These are phyloP conservation scores for Sphaerophoria taeniata DNA, from an alignment of 2,888 invertebrate genomes.

Conservation along the genomic window DNA sequence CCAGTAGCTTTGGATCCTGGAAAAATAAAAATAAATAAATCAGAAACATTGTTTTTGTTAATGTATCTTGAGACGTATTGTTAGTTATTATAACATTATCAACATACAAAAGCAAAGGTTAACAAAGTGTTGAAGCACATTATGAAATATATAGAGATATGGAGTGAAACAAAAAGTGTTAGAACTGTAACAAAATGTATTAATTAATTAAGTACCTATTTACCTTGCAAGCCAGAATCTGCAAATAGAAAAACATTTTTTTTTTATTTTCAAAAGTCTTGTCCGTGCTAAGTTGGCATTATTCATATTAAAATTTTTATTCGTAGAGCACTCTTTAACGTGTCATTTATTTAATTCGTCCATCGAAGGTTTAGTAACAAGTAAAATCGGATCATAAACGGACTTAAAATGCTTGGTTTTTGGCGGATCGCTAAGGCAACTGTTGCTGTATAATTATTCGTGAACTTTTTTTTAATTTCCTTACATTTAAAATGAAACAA, in stretches of 20 bases:
- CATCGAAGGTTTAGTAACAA: too few species aligned
- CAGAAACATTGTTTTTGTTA: not conserved
- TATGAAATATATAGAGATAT: not conserved
- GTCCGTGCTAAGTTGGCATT: slow-evolving; percentile 10
- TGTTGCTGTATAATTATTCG: too few species aligned
- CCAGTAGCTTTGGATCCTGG: slow-evolving; percentile 92
- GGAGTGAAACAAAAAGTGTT: not conserved
- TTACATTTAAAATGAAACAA: too few species aligned
- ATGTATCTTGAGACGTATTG: not conserved
- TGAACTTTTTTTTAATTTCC: too few species aligned
- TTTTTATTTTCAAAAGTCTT: slow-evolving; percentile 34
- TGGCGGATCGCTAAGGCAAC: too few species aligned
- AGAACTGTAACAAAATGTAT: slow-evolving; percentile 10
- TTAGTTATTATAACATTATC: not conserved
- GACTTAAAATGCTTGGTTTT: too few species aligned
- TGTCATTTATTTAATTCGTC: too few species aligned
- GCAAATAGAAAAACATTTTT: slow-evolving; percentile 62
- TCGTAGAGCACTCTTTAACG: too few species aligned
- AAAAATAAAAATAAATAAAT: slow-evolving; percentile 71
- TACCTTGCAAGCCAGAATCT: slow-evolving; percentile 73
- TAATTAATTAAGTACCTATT: slow-evolving; percentile 60
- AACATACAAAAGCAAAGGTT: not conserved
- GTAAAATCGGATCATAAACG: too few species aligned
- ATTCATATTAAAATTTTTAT: slow-evolving; percentile 16
- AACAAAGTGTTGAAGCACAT: slow-evolving; percentile 30